These are phyloP conservation scores for Eustalomyia histrio DNA, from an alignment of 2,888 invertebrate genomes.

Conservation along the genomic window DNA sequence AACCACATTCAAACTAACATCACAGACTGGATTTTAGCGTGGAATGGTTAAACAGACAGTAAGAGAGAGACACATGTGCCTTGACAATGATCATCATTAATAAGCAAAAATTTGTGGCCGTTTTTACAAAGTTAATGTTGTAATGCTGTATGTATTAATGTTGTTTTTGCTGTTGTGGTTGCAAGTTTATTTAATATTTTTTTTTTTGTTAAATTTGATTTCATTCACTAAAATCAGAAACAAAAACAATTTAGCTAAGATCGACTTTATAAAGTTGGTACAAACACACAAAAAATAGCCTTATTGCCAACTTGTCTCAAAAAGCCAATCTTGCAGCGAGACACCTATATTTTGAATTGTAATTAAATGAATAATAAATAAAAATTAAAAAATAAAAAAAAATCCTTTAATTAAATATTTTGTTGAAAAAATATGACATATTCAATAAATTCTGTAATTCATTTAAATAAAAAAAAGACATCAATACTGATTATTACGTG, in stretches of 20 bases:
- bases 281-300: no score
- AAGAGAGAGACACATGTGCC: conserved; percentile 66
- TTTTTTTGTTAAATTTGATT: conserved; percentile 46
- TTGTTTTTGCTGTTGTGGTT: conserved; percentile 31
- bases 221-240: conserved; percentile 39
- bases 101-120: conserved; percentile 65
- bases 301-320: no score
- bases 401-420: no score
- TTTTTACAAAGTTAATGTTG: conserved; percentile 48
- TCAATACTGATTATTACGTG: no score
- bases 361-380: no score
- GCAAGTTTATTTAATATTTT: conserved; percentile 47
- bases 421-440: no score
- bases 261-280: background rate
- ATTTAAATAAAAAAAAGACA: no score
- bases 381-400: no score
- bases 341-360: no score
- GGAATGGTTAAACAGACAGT: conserved; percentile 3
- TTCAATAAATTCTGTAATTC: no score
- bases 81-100: conserved; percentile 70
- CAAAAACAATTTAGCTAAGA: background rate
- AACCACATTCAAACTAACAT: conserved; percentile 11
- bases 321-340: no score
- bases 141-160: conserved; percentile 34
- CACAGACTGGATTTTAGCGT: conserved; percentile 23